These are phyloP conservation scores for Neuroscelio doddi DNA, from an alignment of 2,888 invertebrate genomes.

Conservation along the genomic window DNA sequence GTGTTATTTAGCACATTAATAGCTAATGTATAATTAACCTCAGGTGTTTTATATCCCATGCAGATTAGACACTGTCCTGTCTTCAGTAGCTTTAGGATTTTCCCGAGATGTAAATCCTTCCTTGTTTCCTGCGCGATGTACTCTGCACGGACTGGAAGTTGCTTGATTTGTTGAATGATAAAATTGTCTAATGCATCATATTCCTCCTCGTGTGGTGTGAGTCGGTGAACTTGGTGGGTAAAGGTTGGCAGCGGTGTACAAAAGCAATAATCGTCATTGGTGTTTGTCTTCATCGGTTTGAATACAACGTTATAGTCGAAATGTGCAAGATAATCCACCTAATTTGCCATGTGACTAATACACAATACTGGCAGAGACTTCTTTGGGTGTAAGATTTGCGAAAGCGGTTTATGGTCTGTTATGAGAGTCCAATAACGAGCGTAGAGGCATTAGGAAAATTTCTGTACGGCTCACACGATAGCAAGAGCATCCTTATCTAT, in stretches of 20 bases:
- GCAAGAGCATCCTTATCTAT: slow-evolving; percentile 19
- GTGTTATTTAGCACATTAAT: too few relatives aligned
- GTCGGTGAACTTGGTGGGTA: background rate
- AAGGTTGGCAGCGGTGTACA: too few relatives aligned
- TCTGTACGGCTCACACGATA: slow-evolving; percentile 19
- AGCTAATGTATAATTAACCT: slow-evolving; percentile 10
- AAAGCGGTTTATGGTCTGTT: slow-evolving; percentile 17
- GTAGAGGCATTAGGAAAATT: slow-evolving; percentile 14
- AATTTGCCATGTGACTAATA: slow-evolving; percentile 29
- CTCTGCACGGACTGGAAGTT: too few relatives aligned
- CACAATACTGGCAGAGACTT: slow-evolving; percentile 19
- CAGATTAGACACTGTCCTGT: background rate
- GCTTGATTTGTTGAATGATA: too few relatives aligned
- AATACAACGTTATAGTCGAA: slow-evolving; percentile 15
- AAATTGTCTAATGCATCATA: background rate
- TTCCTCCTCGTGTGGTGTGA: too few relatives aligned
- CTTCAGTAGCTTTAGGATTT: slow-evolving; percentile 5
- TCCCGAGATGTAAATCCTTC: slow-evolving; percentile 4
- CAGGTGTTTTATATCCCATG: slow-evolving; percentile 11
- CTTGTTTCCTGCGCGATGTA: slow-evolving; percentile 5
- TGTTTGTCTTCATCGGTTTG: slow-evolving; percentile 18
- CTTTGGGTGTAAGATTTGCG: slow-evolving; percentile 23
- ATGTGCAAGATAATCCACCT: slow-evolving; percentile 21
- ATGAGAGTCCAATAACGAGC: slow-evolving; percentile 11
- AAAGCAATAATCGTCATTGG: slow-evolving; percentile 24